Conservation (phyloP, 2,797 vertebrate species). For the Phataginus tetradactyla region DNA sequence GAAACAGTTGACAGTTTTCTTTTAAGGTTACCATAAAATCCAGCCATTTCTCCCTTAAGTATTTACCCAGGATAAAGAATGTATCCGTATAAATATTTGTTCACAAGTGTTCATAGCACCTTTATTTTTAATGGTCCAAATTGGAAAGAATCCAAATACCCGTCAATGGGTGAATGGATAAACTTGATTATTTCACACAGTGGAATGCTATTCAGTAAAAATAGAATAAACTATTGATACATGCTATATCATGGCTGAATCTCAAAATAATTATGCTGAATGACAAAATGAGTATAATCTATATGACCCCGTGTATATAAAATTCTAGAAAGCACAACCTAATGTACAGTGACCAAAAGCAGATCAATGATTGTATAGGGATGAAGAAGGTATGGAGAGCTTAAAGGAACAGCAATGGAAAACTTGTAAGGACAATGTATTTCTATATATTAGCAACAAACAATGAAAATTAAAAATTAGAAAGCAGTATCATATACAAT, state of each 20-base stretch:
- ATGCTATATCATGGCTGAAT: not conserved
- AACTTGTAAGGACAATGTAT: not conserved
- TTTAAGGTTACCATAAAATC: not conserved
- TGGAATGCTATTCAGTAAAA: not conserved
- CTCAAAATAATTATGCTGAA: not conserved
- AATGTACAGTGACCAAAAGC: not conserved
- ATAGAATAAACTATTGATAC: not conserved
- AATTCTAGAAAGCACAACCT: not conserved
- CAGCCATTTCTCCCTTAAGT: not conserved
- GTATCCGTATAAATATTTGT: not conserved
- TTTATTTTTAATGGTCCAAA: not conserved
- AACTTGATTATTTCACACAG: not conserved
- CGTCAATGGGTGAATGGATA: not conserved
- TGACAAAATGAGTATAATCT: not conserved
- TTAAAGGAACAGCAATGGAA: not conserved
- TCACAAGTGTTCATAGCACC: not conserved
- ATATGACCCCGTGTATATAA: not conserved
- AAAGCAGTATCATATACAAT: not conserved
- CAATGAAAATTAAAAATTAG: not conserved
- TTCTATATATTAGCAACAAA: not conserved
- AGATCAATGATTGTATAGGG: not conserved
- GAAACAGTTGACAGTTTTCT: not conserved
- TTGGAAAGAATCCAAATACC: not conserved
- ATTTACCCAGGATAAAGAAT: not conserved
- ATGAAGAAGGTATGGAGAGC: not conserved